Conservation (phyloP, 2,113 vertebrate genomes). For the Morone saxatilis region DNA sequence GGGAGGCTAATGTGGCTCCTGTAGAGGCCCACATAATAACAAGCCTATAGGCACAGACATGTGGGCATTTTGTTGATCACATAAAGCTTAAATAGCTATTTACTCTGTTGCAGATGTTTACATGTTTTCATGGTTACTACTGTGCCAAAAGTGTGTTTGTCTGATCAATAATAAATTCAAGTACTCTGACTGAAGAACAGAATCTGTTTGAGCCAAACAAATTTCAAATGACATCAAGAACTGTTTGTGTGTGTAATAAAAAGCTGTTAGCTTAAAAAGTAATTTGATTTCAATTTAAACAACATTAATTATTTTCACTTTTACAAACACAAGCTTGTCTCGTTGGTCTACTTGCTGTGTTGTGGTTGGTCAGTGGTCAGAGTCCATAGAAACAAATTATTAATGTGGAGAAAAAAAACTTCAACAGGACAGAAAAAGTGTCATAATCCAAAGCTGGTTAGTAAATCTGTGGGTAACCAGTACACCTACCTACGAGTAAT, state of each 20-base stretch:
- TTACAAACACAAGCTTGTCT: not conserved
- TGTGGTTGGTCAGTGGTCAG: not conserved
- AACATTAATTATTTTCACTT: not conserved
- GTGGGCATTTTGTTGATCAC: constrained; percentile 10
- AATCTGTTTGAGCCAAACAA: not conserved
- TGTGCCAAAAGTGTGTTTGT: not conserved
- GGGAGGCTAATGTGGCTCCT: constrained; percentile 12
- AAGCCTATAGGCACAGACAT: constrained; percentile 3
- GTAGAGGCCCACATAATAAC: constrained; percentile 34
- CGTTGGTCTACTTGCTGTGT: not conserved
- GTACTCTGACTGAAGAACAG: not conserved
- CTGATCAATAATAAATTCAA: not conserved
- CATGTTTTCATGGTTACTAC: not conserved
- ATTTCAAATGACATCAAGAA: not conserved
- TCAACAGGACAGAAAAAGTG: not conserved
- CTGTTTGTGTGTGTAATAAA: not conserved
- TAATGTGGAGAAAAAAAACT: not conserved
- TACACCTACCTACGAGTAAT: not conserved
- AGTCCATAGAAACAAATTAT: not conserved
- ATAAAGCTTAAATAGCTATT: not conserved
- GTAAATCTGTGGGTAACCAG: not conserved
- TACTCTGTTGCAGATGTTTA: not conserved
- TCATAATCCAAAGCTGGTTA: not conserved
- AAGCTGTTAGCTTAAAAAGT: not conserved
- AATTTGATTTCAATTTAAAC: not conserved